Evolutionary conservation across 1,140 invertebrate genomes (phyloP), one percentile per base, ranked within the genome.

Genomic region (Dinoponera quadriceps): DNA sequence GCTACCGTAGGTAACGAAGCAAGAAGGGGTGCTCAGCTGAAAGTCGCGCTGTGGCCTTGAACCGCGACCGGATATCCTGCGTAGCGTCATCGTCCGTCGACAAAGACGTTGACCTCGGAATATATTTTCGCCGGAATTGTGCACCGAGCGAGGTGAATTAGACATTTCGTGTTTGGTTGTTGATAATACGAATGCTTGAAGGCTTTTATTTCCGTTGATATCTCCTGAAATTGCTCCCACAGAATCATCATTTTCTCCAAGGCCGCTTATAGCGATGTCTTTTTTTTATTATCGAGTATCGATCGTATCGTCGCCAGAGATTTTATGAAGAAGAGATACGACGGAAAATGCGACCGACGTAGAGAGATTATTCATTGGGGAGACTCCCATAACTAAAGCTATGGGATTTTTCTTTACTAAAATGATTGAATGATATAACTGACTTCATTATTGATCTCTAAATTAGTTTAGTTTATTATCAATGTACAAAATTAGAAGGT

Each of bases 41-140:
- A 85, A 51, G 75, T 55, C 55, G 38, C 29, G 72, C 18, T 38
- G 86, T 85, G 87, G 85, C 88, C 87, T 89, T 89, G 85, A 86
- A 86, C 82, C 68, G 18, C 44, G 60, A 27, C 20, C 77, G 68
- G 69, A 74, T 75, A 62, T 82, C 73, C 86, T 80, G 68, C 68
- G 22, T 71, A 82, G 60, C 75, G 75, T 88, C 84, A 88, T 84
- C 84, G 62, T 85, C 82, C 74, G 83, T 85, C 89, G 89, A 88
- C 74, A 89, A 89, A 84, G 75, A 88, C 73, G 82, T 77, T 84
- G 72, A 85, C 74, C 73, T 75, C 65, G 20, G 3, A 3, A 82
- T 69, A 80, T 27, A 69, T 80, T 59, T 80, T 57, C 62, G 20
- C 9, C n/a, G 2, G 22, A 78, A 18, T 25, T 0, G 33, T n/a